These are phyloP conservation scores for Sander lucioperca DNA, from an alignment of 2,113 vertebrate genomes.

Conservation along the genomic window DNA sequence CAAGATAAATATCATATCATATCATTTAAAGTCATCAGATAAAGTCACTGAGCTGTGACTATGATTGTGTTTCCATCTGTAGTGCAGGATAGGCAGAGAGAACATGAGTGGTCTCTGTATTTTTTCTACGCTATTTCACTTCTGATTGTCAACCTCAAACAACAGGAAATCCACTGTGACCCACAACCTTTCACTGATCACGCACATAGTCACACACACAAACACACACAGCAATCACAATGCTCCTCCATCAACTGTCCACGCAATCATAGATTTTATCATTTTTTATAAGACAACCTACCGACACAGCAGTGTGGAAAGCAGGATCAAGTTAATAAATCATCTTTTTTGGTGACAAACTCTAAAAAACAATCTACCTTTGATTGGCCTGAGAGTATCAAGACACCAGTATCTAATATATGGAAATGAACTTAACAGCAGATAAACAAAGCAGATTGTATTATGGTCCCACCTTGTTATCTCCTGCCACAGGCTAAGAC, in stretches of 20 bases:
- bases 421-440: neutral
- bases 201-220: conserved; percentile 33
- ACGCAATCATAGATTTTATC: neutral
- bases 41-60: conserved; percentile 7
- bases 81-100: conserved; percentile 9
- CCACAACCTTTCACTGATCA: conserved; percentile 79
- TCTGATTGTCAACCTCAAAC: conserved; percentile 81
- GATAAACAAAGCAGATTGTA: conserved; percentile 6
- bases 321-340: neutral
- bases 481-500: conserved; percentile 53
- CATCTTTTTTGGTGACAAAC: neutral
- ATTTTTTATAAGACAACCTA: neutral
- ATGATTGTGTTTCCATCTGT: conserved; percentile 15
- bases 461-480: conserved; percentile 33
- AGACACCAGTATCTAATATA: neutral
- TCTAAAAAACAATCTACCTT: neutral
- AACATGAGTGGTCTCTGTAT: conserved; percentile 66
- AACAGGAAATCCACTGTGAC: conserved; percentile 83
- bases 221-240: conserved; percentile 16
- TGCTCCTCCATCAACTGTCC: conserved; percentile 24
- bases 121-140: conserved; percentile 65
- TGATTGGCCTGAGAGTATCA: neutral
- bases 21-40: neutral
- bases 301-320: neutral
- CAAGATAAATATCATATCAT: neutral